A percentile compares a stretch with the other conserved stretches of the same genome.
Conservation (phyloP, 2,113 vertebrate species). For the Pandion haliaetus region DNA sequence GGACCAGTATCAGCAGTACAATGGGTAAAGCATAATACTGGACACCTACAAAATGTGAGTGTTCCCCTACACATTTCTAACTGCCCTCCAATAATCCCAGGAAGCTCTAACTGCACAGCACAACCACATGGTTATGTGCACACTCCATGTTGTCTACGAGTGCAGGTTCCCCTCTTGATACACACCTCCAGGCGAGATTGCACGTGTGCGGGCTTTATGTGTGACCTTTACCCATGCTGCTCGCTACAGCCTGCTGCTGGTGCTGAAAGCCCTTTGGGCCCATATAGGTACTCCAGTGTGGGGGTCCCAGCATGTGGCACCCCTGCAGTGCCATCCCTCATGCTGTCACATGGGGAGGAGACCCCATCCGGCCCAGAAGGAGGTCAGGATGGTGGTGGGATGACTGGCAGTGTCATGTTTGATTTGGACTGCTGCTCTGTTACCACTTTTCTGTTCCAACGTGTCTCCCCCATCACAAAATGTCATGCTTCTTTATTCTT, state of each 20-base stretch:
- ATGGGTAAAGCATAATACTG: background rate
- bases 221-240: background rate
- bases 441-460: background rate
- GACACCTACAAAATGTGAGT: background rate
- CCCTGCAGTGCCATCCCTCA: background rate
- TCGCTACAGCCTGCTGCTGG: fast-evolving
- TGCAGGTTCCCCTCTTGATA: background rate
- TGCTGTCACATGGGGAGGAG: background rate
- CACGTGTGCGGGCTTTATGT: background rate
- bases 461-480: background rate
- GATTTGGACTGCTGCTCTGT: background rate
- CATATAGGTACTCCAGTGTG: background rate
- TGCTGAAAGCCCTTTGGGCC: background rate
- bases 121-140: fast-evolving
- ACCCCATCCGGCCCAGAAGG: background rate
- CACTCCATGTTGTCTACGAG: fast-evolving
- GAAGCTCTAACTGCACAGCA: background rate
- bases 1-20: background rate
- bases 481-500: background rate
- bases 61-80: background rate
- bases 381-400: background rate
- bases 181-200: fast-evolving
- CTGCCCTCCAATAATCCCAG: background rate
- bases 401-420: background rate
- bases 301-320: background rate